phyloP scores from a whole-genome alignment of 2,797 vertebrate species.

The Macropodus opercularis region DNA sequence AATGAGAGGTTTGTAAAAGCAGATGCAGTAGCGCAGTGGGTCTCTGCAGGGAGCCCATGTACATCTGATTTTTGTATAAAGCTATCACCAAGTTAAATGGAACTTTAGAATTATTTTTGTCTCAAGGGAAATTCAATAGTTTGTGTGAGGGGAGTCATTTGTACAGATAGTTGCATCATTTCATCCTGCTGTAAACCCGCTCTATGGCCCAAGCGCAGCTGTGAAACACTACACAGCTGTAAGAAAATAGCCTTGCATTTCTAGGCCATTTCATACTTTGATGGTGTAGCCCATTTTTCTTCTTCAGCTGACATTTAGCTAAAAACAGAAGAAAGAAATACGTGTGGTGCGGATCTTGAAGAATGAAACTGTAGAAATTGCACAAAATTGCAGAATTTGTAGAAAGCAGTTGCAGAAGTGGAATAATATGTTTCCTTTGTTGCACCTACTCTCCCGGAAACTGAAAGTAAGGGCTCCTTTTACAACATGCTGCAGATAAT shows the following conservation, averaged over 20 bases:
- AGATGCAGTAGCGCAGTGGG: conserved; percentile 37
- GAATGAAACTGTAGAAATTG: conserved; percentile 14
- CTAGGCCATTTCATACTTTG: conserved; percentile 34
- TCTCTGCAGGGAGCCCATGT: conserved; percentile 29
- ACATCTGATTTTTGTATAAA: conserved; percentile 48
- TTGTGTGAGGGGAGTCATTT: conserved; percentile 32
- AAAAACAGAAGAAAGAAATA: conserved; percentile 36
- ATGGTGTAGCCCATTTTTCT: conserved; percentile 23
- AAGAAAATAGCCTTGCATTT: conserved; percentile 17
- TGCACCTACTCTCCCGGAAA: not conserved
- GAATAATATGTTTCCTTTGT: conserved; percentile 41
- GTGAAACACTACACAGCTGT: conserved; percentile 4
- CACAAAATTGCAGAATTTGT: conserved; percentile 16
- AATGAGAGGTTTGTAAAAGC: conserved; percentile 36
- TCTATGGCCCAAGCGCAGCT: conserved; percentile 3
- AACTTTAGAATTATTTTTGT: conserved; percentile 36
- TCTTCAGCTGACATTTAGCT: conserved; percentile 32
- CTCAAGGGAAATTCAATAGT: conserved; percentile 48
- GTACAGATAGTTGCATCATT: conserved; percentile 20
- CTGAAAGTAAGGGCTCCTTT: not conserved
- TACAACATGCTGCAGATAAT: not conserved
- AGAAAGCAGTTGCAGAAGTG: conserved; percentile 15
- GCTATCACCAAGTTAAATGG: conserved; percentile 43
- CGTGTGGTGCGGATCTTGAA: not conserved
- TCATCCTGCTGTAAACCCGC: not conserved